A percentile compares a stretch with the other conserved stretches of the same genome.
phyloP scores from a whole-genome alignment of 92 coral and sea anemone genomes.

The Heteractis magnifica region DNA sequence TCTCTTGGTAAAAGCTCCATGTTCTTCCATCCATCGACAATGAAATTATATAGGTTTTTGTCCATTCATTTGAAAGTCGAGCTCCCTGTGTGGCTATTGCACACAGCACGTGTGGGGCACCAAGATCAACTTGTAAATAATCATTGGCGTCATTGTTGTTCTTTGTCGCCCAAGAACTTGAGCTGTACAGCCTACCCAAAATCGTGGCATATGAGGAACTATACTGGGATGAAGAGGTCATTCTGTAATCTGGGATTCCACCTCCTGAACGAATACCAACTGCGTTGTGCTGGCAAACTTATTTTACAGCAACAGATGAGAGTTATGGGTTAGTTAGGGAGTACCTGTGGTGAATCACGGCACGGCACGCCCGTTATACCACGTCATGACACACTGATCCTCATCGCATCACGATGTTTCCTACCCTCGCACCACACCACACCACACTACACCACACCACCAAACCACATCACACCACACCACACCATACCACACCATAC shows the following conservation, averaged over 20 bases:
- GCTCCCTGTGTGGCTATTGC: slow-evolving; percentile 23
- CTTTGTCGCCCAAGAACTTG: slow-evolving; percentile 4
- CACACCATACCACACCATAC: not conserved
- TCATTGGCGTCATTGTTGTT: not conserved
- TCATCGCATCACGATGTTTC: not conserved
- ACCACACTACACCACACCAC: not conserved
- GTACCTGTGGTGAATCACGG: too few species aligned
- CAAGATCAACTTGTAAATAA: slow-evolving; percentile 21
- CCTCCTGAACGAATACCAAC: not conserved
- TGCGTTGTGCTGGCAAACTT: not conserved
- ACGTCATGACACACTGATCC: not conserved
- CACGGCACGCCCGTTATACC: not conserved
- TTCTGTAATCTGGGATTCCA: slow-evolving; percentile 1
- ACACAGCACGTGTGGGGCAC: not conserved
- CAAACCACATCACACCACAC: not conserved
- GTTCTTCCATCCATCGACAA: not conserved
- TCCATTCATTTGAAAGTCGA: not conserved
- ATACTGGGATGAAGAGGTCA: not conserved
- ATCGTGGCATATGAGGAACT: not conserved
- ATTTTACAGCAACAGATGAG: not conserved
- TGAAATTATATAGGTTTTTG: not conserved
- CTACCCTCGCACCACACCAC: not conserved
- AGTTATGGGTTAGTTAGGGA: too few species aligned
- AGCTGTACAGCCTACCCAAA: not conserved
- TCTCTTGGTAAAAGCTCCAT: not conserved